Conservation (phyloP, 2,113 vertebrate species). For the Thymallus thymallus region DNA sequence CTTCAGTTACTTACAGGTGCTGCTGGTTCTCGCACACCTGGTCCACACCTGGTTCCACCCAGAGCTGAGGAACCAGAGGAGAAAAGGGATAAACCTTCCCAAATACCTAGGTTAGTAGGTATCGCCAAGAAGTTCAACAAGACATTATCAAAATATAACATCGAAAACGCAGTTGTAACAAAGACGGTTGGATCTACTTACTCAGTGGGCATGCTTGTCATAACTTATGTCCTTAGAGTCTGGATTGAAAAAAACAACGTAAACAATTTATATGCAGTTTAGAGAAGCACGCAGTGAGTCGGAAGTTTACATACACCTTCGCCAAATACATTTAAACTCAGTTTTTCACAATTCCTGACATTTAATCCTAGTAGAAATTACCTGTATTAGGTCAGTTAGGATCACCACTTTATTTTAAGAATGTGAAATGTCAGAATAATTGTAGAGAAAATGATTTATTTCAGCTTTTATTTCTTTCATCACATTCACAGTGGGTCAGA, state of each 20-base stretch:
- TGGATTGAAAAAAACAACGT: constrained; percentile 54
- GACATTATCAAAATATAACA: not conserved
- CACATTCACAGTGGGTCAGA: too few species aligned
- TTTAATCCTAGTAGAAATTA: too few species aligned
- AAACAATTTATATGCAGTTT: not conserved
- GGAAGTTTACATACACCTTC: too few species aligned
- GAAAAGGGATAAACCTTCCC: not conserved
- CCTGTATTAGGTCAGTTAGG: too few species aligned
- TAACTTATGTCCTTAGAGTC: constrained; percentile 83
- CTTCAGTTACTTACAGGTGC: constrained; percentile 79
- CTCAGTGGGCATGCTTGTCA: constrained; percentile 91
- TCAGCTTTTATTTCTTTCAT: too few species aligned
- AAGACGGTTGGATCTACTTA: constrained; percentile 73
- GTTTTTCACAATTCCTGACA: too few species aligned
- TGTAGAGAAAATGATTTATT: too few species aligned
- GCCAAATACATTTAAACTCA: too few species aligned
- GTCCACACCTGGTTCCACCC: constrained; percentile 73
- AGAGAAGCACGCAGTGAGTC: too few species aligned
- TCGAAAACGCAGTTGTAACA: not conserved
- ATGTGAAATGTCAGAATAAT: too few species aligned
- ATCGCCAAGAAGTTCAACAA: not conserved
- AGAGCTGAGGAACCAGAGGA: constrained; percentile 68
- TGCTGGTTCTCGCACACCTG: constrained; percentile 81
- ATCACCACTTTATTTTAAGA: too few species aligned
- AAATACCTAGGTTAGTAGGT: not conserved